A percentile compares a stretch with the other conserved stretches of the same genome.
phyloP scores from a whole-genome alignment of 1,140 invertebrate species.

The Ruditapes philippinarum region DNA sequence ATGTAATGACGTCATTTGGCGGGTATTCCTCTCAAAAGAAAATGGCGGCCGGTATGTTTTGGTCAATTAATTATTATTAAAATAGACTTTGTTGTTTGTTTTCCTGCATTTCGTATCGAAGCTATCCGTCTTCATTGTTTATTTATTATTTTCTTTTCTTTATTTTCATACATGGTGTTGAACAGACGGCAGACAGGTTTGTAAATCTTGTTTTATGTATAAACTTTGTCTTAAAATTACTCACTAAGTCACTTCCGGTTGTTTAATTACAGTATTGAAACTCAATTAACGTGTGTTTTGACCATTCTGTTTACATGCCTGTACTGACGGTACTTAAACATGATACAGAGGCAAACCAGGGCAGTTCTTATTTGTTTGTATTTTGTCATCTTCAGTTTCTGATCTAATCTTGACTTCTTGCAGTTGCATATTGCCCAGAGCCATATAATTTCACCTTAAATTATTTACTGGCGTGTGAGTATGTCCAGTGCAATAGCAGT shows the following conservation, averaged over 20 bases:
- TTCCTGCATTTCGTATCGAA: not conserved
- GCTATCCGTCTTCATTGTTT: not conserved
- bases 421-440: too few relatives aligned
- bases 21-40: constrained; percentile 25
- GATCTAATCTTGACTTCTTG: too few relatives aligned
- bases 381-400: too few relatives aligned
- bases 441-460: too few relatives aligned
- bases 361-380: not conserved
- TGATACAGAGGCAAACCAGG: not conserved
- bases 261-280: not conserved
- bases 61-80: not conserved
- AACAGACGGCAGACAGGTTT: constrained; percentile 25
- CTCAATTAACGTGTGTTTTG: not conserved
- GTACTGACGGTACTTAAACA: not conserved
- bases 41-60: constrained; percentile 37
- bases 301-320: not conserved
- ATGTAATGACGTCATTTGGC: constrained; percentile 33
- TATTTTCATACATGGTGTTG: not conserved
- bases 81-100: not conserved
- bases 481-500: too few relatives aligned
- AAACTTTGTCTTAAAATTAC: not conserved
- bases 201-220: not conserved
- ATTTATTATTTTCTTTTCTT: not conserved
- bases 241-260: constrained; percentile 11
- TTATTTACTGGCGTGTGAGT: too few relatives aligned